These are phyloP conservation scores for human (Homo sapiens) DNA, from an alignment of 2,113 vertebrate species.

Conservation along the genomic window DNA sequence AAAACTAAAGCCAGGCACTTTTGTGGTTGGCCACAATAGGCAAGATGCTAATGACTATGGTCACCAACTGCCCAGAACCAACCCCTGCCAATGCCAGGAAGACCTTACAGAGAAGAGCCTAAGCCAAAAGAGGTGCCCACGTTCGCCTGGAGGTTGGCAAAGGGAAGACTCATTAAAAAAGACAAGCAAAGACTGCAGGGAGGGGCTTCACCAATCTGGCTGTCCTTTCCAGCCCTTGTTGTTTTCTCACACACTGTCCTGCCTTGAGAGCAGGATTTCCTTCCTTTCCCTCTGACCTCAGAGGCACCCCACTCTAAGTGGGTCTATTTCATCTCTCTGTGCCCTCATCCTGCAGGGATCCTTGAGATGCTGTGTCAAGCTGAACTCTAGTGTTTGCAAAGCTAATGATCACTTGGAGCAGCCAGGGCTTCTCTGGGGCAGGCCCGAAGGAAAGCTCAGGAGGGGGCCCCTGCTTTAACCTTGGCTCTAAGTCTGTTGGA, in stretches of 20 bases:
- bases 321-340: background rate
- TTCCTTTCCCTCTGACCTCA: background rate
- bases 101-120: background rate
- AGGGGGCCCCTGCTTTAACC: background rate
- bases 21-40: background rate
- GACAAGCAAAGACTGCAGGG: background rate
- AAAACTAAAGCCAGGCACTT: background rate
- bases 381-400: background rate
- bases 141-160: background rate
- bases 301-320: background rate
- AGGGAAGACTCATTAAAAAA: background rate
- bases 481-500: background rate
- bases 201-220: background rate
- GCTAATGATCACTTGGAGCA: no score
- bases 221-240: background rate
- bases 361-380: background rate
- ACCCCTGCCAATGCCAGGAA: background rate
- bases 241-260: background rate
- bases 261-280: background rate
- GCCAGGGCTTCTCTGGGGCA: background rate
- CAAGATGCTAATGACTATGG: background rate
- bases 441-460: background rate
- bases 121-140: no score
- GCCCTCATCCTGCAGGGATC: background rate
- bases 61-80: background rate